Base-by-base conservation (phyloP, 1,140 invertebrate species). In the Drosophila melanica region DNA sequence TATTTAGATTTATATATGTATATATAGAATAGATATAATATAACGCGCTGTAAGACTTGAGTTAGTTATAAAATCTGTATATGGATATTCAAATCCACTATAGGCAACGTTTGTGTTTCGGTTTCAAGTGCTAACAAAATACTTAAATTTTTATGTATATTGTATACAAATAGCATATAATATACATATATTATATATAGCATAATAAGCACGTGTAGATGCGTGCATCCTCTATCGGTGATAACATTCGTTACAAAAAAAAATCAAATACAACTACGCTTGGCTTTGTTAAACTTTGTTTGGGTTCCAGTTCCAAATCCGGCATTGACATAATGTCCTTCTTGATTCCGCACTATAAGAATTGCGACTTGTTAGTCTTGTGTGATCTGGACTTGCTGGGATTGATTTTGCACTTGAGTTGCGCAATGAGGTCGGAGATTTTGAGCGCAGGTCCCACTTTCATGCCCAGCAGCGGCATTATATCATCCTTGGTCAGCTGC, bases 371-470 rank as follows among this genome's bases (percentile, higher is more conserved):
- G 65, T 92, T 92, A 35, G 85, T 75, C 78, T 92, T 92, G 54
- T 90, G 87, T 42, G 89, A 74, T 77, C 91, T 80, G 42, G 91
- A 87, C 75, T 86, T 91, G 39, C 90, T 75, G 48, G 91, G 91
- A 77, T 92, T 92, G 10, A 92, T 60, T 53, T 91, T 92, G 76
- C 91, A 91, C 66, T 97, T 97, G 12, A 98, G 93, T 82, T 97
- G 96, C 84, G 96, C 95, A 79, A 98, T 97, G 44, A 99, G 94
- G 93, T 98, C 97, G 85, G 95, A 96, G 90, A 99, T 98, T 93
- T 98, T 98, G 23, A 98, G 90, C 5, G 97, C 98, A 7, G 98
- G 97, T 4, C 98, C 98, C 60, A 98, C 97, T 94, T 98, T 98
- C 93, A 97, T 98, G 73, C 97, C 96, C 11, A 97, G 95, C 33